Conservation (phyloP, 1,140 invertebrate species). For the Stegodyphus mimosarum region DNA sequence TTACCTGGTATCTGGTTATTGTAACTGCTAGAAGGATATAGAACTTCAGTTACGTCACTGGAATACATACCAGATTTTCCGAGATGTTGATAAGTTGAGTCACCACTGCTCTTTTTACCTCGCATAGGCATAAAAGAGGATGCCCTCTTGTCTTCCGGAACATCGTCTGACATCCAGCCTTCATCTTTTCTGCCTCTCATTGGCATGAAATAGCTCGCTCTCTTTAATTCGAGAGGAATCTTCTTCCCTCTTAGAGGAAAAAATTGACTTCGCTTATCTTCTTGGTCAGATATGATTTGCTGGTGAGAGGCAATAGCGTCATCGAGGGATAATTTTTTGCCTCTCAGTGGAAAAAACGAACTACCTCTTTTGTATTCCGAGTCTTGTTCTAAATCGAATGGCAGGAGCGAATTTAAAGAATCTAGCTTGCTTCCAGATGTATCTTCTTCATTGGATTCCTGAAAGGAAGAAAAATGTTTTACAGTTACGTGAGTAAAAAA, state of each 20-base stretch:
- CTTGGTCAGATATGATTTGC: neutral
- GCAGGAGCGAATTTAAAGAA: neutral
- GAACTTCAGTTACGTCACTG: neutral
- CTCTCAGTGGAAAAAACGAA: constrained; percentile 36
- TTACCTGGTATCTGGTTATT: neutral
- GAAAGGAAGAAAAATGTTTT: neutral
- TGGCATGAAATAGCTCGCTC: constrained; percentile 47
- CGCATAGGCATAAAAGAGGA: constrained; percentile 2
- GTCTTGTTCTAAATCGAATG: constrained; percentile 23
- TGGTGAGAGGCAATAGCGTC: neutral
- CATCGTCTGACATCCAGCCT: neutral
- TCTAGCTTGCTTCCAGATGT: constrained; percentile 12
- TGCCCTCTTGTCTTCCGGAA: neutral
- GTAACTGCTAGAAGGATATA: neutral
- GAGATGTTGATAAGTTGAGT: neutral
- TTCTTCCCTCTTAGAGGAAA: constrained; percentile 45
- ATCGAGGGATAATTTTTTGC: constrained; percentile 12
- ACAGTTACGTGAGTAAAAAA: too few species aligned
- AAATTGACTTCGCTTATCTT: constrained; percentile 32
- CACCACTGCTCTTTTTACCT: neutral
- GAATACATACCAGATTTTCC: neutral
- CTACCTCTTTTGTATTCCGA: constrained; percentile 26
- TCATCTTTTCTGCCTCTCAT: constrained; percentile 45
- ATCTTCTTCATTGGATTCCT: neutral
- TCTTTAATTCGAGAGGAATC: constrained; percentile 15